Conservation (phyloP, 1,140 invertebrate genomes). For the Drosophila truncata region DNA sequence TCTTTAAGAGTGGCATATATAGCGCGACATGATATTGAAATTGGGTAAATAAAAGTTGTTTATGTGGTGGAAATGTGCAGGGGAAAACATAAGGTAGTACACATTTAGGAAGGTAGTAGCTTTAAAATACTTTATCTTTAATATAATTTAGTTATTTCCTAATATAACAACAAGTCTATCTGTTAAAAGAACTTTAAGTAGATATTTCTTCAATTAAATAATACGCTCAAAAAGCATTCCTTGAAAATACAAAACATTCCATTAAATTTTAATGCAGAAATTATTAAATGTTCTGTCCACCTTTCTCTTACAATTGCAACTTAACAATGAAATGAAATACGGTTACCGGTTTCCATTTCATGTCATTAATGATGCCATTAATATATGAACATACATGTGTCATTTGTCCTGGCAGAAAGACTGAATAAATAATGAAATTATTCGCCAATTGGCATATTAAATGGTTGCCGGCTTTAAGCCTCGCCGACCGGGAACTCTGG, state of each 20-base stretch:
- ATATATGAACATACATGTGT: not conserved
- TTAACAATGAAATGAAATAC: not conserved
- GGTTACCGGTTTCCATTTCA: constrained; percentile 1
- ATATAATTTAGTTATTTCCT: not conserved
- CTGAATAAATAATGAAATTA: constrained; percentile 7
- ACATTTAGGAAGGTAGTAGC: not conserved
- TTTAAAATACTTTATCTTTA: not conserved
- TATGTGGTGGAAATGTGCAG: not conserved
- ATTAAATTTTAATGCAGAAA: not conserved
- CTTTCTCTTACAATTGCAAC: not conserved
- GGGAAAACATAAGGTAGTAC: not conserved
- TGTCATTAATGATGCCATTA: constrained; percentile 16
- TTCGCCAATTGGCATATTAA: constrained; percentile 5
- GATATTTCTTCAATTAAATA: not conserved
- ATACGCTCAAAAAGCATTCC: no score
- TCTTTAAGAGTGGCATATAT: constrained; percentile 12
- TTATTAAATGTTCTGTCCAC: not conserved
- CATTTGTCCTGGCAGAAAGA: not conserved
- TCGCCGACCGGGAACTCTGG: not conserved
- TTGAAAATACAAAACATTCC: no score
- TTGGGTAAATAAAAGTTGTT: constrained; percentile 8
- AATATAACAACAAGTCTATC: no score
- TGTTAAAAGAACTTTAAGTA: no score
- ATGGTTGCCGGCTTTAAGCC: constrained; percentile 1
- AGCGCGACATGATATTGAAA: constrained; percentile 4